A percentile compares a stretch with the other conserved stretches of the same genome.
These are phyloP conservation scores for Strix occidentalis DNA, from an alignment of 2,797 vertebrate species.

Conservation along the genomic window DNA sequence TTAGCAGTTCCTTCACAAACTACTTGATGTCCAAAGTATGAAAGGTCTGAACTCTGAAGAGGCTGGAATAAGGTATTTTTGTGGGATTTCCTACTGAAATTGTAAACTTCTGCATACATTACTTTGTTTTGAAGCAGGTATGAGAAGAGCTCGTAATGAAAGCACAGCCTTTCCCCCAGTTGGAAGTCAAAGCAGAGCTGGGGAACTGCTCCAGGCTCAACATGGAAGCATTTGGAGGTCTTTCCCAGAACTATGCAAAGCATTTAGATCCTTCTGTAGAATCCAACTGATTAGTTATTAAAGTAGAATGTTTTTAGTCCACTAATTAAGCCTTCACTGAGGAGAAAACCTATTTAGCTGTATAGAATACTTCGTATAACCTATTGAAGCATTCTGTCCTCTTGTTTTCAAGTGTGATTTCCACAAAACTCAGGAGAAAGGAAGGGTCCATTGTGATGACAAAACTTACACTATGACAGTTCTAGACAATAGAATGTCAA, in stretches of 20 bases:
- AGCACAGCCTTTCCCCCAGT: not conserved
- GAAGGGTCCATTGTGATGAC: not conserved
- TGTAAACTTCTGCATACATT: rapidly evolving
- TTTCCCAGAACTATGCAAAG: not conserved
- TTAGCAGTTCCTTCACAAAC: not conserved
- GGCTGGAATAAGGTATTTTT: not conserved
- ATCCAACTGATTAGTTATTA: not conserved
- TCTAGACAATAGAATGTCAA: not conserved
- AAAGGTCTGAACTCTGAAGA: not conserved
- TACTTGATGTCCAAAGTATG: not conserved
- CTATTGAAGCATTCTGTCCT: not conserved
- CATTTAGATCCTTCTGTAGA: not conserved
- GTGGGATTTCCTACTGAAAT: not conserved
- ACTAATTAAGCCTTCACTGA: not conserved
- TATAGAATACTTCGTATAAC: not conserved
- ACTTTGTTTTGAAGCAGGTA: not conserved
- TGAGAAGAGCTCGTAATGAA: not conserved
- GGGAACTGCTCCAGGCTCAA: not conserved
- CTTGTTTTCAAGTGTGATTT: not conserved
- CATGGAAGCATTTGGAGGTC: not conserved
- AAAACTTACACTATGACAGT: not conserved
- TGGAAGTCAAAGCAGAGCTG: not conserved
- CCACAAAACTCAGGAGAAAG: not conserved
- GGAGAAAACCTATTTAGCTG: not conserved
- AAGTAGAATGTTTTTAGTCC: not conserved